Base-by-base conservation (phyloP, 2,113 vertebrate genomes). In the Carlito syrichta region DNA sequence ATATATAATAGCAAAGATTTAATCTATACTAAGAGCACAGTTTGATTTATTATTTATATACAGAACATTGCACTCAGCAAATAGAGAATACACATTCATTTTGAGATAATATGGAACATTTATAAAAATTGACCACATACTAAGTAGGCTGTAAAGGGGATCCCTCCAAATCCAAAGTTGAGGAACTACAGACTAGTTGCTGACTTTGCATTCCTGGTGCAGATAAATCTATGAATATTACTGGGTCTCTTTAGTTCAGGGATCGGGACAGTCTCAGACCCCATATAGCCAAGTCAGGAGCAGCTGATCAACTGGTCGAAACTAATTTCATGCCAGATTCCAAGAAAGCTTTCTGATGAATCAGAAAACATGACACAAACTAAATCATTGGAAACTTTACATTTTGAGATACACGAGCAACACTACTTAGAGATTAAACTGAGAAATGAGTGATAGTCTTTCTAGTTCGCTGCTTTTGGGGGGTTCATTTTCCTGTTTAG, bases 331-430 rank as follows among this genome's bases (percentile, higher is more conserved):
- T 86, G 35, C 58, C 68, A 86, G 38, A 62, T 68, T 79, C 25
- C 90, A 93, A 93, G 77, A 73, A 82, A 45, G n/a, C 58, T 96
- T 94, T 88, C 84, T 50, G 52, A 76, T 71, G 27, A 96, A 52
- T 92, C 62, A 95, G 66, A 96, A 87, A 83, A 90, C 14, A 77
- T 27, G 32, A 79, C 63, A 69, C 56, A 66, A 95, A 91, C 1
- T 12, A 96, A 96, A 40, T 74, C n/a, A 83, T 13, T 83, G 63
- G 62, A 96, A 93, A 79, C 12, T 38, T 56, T 62, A 92, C 13
- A 62, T 93, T 94, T 85, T 27, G 27, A 56, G 38, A 12, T 92
- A 94, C 88, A 79, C 35, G 96, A 86, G 54, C 63, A 94, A 89
- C 94, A 58, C 74, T 16, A 86, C 48, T 92, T 86, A 95, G 23